Evolutionary conservation across 23 tunicate species (phyloP).

Genomic region (Phallusia fumigata): DNA sequence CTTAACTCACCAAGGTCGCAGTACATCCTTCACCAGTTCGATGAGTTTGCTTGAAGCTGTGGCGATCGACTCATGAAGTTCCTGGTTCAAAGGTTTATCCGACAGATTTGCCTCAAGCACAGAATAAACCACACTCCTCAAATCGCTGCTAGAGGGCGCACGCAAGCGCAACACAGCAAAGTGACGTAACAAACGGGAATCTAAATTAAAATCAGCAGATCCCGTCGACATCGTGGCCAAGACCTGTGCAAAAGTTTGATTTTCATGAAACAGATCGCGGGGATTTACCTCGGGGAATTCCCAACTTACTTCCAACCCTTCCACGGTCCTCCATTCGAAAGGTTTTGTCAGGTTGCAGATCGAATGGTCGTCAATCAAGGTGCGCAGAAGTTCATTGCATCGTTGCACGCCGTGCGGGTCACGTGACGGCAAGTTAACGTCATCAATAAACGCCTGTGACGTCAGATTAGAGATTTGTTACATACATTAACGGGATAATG

Average conservation of each 20-base stretch:
- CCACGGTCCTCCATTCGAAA: conserved; percentile 92
- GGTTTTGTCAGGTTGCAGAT: conserved; percentile 74
- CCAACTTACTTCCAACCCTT: conserved; percentile 70
- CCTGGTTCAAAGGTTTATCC: conserved; percentile 64
- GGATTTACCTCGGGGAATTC: neutral
- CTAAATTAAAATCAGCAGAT: conserved; percentile 44
- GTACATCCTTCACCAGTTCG: conserved; percentile 59
- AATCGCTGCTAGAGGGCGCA: conserved; percentile 52
- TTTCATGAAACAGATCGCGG: neutral
- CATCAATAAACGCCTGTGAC: conserved; percentile 84
- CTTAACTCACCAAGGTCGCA: conserved; percentile 63
- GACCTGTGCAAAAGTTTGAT: conserved; percentile 30
- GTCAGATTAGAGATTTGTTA: neutral
- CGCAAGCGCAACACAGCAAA: conserved; percentile 85
- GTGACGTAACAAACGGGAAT: conserved; percentile 86
- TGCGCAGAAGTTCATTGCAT: conserved; percentile 74
- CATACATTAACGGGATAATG: neutral
- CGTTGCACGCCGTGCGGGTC: conserved; percentile 60
- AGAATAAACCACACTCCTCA: conserved; percentile 66
- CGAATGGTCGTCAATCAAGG: conserved; percentile 77
- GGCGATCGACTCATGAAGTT: conserved; percentile 66
- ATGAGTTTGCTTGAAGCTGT: conserved; percentile 68
- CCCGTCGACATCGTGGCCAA: conserved; percentile 73
- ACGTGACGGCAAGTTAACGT: conserved; percentile 71
- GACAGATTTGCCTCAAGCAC: conserved; percentile 83